Base-by-base conservation (phyloP, 2,113 vertebrate genomes). In the Ceuthmochares aereus region DNA sequence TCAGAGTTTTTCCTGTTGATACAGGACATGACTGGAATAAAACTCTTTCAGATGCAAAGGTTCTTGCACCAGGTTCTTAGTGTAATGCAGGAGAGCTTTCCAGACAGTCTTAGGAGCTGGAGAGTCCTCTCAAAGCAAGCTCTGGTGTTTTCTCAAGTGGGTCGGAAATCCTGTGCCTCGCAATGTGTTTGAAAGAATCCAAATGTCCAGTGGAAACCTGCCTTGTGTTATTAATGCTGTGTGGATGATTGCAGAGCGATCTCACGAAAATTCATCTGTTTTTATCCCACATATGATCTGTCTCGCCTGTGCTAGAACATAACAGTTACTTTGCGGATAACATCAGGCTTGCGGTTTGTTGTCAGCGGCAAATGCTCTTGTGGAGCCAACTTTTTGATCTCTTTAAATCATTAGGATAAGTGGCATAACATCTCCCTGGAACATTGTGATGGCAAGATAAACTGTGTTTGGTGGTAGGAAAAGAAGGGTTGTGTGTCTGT, bases 401-500 rank as follows among this genome's bases (percentile, higher is more conserved):
- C 60, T 86, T 95, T 83, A 84, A 96, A 93, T 90, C 12, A 23
- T 93, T 90, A 49, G 81, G 84, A 62, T 85, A 73, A 88, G 32
- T 86, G 87, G 64, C 78, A 27, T 89, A 84, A 75, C 86, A 72
- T 84, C 83, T 93, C 69, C 52, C 43, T 42, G 90, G 84, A 91
- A 69, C 43, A 8, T 3, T 63, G 62, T 8, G 64, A 72, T 69
- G 77, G 77, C 42, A 3, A n/a, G 75, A 79, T 79, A 82, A 89
- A 69, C 43, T 14, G 36, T 6, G 27, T 56, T 89, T 21, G 3
- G 40, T 63, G 68, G 80, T 67, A 73, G 93, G 74, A 83, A 93
- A 55, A 56, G 87, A 64, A 75, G 80, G 76, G 63, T n/a, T 68
- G 47, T 47, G 10, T 55, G 85, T 94, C 87, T 92, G 56, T 26